Evolutionary conservation across 1,140 invertebrate species (phyloP), one percentile per base, ranked within the genome.

Genomic region (Radopholus similis): DNA sequence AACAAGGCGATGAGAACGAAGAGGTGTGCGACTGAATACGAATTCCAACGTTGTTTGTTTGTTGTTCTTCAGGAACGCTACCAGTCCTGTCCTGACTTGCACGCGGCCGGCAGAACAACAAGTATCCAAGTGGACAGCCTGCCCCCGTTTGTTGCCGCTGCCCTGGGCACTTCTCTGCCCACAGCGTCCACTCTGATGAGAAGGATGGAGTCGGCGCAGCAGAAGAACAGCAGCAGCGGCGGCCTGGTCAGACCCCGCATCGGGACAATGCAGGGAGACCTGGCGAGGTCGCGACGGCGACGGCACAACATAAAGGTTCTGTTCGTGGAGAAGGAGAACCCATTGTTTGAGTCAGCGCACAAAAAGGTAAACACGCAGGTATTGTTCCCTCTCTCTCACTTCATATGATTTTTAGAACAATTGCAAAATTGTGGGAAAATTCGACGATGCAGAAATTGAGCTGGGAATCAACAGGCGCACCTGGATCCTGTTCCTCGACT

Each of bases 391-490:
- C 30, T 51, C 13, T 11, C 26, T n/a, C n/a, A n/a, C n/a, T n/a
- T n/a, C n/a, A n/a, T n/a, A n/a, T n/a, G n/a, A n/a, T 49, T 66
- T 64, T 67, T 49, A 68, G 68, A 51, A 70, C 66, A 74, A 54
- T 59, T 71, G 23, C n/a, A 58, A 38, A 35, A 58, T 75, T 60
- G 75, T 75, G 60, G 68, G 55, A 38, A 56, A 74, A 54, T 49
- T 72, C 38, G 73, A 83, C 57, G 83, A 86, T 38, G 85, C 85
- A 78, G 79, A 73, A 5, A 30, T 71, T 23, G 66, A 68, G 47
- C 15, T 71, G 9, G 64, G 58, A 11, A 69, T 71, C 57, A 71
- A 71, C 59, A 34, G 58, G 34, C 38, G 70, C 4, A 71, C 35
- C 6, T 71, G 70, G 70, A 42, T 56, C 8, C 26, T 71, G 72